Base-by-base conservation (phyloP, 2,888 invertebrate genomes). In the Euplagia quadripunctaria region DNA sequence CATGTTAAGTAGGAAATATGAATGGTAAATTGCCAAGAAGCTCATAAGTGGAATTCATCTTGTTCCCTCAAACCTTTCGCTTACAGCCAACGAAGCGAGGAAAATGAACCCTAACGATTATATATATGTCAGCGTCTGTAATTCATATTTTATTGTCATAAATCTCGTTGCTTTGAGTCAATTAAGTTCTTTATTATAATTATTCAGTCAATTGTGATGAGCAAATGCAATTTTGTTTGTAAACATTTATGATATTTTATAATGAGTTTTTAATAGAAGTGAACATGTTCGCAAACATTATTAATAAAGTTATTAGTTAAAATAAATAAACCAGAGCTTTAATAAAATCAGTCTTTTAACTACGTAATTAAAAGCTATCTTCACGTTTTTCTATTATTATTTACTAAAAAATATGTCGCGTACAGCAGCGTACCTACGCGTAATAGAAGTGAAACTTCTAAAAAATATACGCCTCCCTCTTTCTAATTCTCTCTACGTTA, bases 71-170 rank as follows among this genome's bases (percentile, higher is more conserved):
- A 71, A 51, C 43, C 67, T 43, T 67, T 51, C 42, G 20, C 46
- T 20, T 17, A 14, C 41, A 67, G n/a, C 1, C 9, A 42, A n/a
- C 42, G 20, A 61, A 63, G 12, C 58, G 52, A 63, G n/a, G 51
- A 31, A 67, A 71, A 71, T 67, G 46, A 41, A 12, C 1, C 41
- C 6, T 66, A 58, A 41, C 58, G 55, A 55, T 11, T 58, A 65
- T 70, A 17, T 64, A 70, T 31, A 8, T 7, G 17, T 49, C 61
- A 20, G 11, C n/a, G 16, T 55, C n/a, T 41, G 64, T 51, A 64
- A 20, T 55, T 64, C 43, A 64, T 70, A 65, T 55, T 70, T 70
- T n/a, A 52, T 20, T 46, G 64, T 64, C 55, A 61, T 67, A 71
- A 17, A 31, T 71, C n/a, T 42, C 7, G 49, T 61, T 65, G 14